phyloP scores from a whole-genome alignment of 1,140 invertebrate genomes.

The Pantala flavescens region DNA sequence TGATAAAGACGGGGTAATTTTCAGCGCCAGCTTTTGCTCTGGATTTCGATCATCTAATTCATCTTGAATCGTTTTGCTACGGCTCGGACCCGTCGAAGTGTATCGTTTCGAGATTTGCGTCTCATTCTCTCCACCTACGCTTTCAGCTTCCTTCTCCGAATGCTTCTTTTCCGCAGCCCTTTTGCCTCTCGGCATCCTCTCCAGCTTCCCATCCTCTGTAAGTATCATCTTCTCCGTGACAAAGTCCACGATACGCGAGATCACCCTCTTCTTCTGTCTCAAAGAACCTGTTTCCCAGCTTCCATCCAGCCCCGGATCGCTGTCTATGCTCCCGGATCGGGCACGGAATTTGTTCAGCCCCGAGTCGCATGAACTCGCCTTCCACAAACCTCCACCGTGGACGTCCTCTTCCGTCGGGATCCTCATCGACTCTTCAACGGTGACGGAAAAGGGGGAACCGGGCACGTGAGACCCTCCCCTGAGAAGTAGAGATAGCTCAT shows the following conservation, averaged over 20 bases:
- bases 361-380: not conserved
- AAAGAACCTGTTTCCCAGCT: conserved; percentile 31
- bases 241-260: conserved; percentile 40
- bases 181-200: not conserved
- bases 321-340: not conserved
- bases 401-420: conserved; percentile 20
- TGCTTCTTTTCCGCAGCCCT: not conserved
- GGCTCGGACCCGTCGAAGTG: too few species aligned
- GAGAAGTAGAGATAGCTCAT: conserved; percentile 31
- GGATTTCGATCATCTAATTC: too few species aligned
- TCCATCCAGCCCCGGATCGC: conserved; percentile 21
- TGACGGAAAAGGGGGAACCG: conserved; percentile 38
- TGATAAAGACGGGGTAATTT: too few species aligned
- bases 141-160: not conserved
- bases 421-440: conserved; percentile 33
- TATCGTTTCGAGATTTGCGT: too few species aligned
- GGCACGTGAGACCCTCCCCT: conserved; percentile 37
- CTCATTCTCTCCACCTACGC: too few species aligned
- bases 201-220: conserved; percentile 38
- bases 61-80: too few species aligned
- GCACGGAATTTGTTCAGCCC: not conserved
- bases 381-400: not conserved
- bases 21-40: too few species aligned
- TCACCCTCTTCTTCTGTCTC: conserved; percentile 36
- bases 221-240: conserved; percentile 42